A percentile compares a stretch with the other conserved stretches of the same genome.
Conservation (phyloP, 92 coral and sea anemone species). For the Epizoanthus stellaris region DNA sequence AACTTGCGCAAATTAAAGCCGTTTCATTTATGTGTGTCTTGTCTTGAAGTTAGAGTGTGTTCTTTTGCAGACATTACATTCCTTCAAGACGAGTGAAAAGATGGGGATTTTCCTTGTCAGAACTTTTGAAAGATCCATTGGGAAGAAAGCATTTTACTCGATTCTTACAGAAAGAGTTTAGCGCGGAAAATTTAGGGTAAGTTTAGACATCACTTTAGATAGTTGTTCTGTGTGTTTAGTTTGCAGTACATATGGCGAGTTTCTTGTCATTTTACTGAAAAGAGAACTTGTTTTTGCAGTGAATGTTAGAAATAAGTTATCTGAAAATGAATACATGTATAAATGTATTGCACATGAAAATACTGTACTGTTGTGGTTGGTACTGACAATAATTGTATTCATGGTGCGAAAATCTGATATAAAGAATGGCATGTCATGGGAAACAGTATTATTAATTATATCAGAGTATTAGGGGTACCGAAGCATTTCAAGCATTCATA, state of each 20-base stretch:
- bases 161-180: conserved; percentile 93
- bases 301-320: no score
- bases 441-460: no score
- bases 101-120: conserved; percentile 89
- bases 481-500: no score
- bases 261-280: not conserved
- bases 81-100: conserved; percentile 87
- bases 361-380: no score
- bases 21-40: not conserved
- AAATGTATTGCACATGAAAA: no score
- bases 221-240: not conserved
- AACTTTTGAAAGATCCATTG: conserved; percentile 88
- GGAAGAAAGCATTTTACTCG: conserved; percentile 92
- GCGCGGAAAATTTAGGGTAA: conserved; percentile 98
- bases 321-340: no score
- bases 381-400: no score
- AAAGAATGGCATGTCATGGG: no score
- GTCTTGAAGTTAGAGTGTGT: not conserved
- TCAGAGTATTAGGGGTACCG: no score
- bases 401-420: no score
- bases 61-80: conserved; percentile 75
- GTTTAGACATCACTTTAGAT: not conserved
- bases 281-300: not conserved
- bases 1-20: not conserved
- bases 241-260: not conserved